Evolutionary conservation across 2,113 vertebrate species (phyloP).

Genomic region (Cyprinus carpio): DNA sequence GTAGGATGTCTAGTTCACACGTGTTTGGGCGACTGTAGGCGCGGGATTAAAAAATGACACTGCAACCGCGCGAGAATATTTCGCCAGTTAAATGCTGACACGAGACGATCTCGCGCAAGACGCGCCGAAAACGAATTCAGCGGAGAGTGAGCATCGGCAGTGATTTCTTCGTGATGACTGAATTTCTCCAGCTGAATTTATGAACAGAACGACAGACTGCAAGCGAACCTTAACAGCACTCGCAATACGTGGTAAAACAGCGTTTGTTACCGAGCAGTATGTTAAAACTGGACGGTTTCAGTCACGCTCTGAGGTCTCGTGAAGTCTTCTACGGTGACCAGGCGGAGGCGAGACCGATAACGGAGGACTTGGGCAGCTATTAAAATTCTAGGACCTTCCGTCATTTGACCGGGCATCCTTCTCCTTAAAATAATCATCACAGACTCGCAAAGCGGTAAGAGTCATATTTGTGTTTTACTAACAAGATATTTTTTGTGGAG

Average conservation of each 20-base stretch:
- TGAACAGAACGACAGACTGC: not conserved
- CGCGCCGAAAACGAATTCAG: not conserved
- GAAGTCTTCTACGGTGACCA: not conserved
- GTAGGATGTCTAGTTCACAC: not conserved
- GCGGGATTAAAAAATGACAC: slow-evolving; percentile 5
- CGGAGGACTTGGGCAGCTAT: slow-evolving; percentile 54
- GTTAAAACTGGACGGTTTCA: not conserved
- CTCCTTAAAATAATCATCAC: slow-evolving; percentile 74
- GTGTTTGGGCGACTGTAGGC: not conserved
- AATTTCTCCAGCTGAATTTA: not conserved
- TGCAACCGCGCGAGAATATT: not conserved
- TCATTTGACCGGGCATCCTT: slow-evolving; percentile 62
- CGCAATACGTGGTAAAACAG: not conserved
- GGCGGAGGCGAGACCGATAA: slow-evolving; percentile 11
- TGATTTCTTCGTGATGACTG: not conserved
- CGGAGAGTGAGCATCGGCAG: not conserved
- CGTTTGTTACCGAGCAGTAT: not conserved
- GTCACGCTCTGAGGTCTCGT: too few species aligned
- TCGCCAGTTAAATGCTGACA: not conserved
- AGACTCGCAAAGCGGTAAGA: slow-evolving; percentile 81
- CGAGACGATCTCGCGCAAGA: not conserved
- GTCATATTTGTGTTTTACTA: not conserved
- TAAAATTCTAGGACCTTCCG: slow-evolving; percentile 60
- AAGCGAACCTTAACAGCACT: not conserved
- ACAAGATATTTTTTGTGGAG: not conserved